Base-by-base conservation (phyloP, 2,888 invertebrate genomes). In the Perithous albicinctus region DNA sequence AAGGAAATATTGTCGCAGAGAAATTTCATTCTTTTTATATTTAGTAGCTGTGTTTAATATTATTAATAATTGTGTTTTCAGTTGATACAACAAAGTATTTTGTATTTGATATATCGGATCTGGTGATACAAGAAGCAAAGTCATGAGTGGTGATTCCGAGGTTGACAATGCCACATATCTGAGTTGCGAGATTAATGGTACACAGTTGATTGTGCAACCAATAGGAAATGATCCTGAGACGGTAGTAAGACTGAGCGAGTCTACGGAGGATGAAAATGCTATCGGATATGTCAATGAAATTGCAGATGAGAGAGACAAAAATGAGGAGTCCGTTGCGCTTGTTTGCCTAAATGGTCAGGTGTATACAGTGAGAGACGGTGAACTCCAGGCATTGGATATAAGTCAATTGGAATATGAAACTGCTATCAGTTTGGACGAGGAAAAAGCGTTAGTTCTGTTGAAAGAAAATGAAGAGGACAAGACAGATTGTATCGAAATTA, bases 151-250 rank as follows among this genome's bases (percentile, higher is more conserved):
- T 74, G 84, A 88, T 85, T 82, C 78, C 23, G 82, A 84, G 70
- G 29, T 85, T 10, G 85, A 86, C 43, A 83, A 86, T 75, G 77
- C 85, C 32, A 86, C 90, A 2, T 90, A 88, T 76, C 66, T 89
- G 79, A 90, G 89, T 77, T 91, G 87, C 66, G 90, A 91, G 79
- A 88, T 91, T 85, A 89, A 91, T 80, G 91, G 91, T 15, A 88
- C 87, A 7, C 88, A 87, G 81, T 90, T 90, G 70, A 86, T 91
- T 78, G 82, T 91, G 0, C 88, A 88, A 83, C 84, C 88, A 7
- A n/a, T 87, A 56, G 84, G 86, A 63, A 85, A 86, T 54, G 15
- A 85, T 0, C 73, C 66, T 7, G 84, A 89, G 29, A 75, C 80
- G 43, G 12, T 78, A 3, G 72, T 81, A 46, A 87, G 87, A 67